A percentile compares a stretch with the other conserved stretches of the same genome.
phyloP scores from a whole-genome alignment of 1,140 invertebrate species.

The Platyscapa corneri region DNA sequence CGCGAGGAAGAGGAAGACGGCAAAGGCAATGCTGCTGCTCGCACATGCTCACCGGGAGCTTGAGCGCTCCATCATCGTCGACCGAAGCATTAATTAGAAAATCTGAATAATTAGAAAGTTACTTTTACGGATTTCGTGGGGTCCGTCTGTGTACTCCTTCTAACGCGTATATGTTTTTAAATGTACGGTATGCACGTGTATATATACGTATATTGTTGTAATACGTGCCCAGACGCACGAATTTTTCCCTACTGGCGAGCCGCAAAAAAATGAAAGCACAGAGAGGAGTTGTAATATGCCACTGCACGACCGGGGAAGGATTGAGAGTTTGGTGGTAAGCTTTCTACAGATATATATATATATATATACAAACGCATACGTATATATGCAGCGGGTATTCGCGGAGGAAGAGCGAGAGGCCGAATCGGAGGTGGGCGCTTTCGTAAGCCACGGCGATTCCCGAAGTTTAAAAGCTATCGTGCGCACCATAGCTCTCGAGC shows the following conservation, averaged over 20 bases:
- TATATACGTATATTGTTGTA: background rate
- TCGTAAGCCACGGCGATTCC: constrained; percentile 49
- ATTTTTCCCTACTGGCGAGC: constrained; percentile 26
- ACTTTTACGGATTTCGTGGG: constrained; percentile 61
- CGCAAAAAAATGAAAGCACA: background rate
- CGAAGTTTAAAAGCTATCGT: constrained; percentile 43
- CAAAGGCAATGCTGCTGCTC: constrained; percentile 51
- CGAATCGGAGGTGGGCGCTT: constrained; percentile 24
- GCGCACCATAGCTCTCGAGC: constrained; percentile 17
- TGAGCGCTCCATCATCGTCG: constrained; percentile 67
- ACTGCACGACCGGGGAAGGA: constrained; percentile 6
- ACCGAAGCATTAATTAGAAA: constrained; percentile 73
- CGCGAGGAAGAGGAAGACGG: constrained; percentile 52
- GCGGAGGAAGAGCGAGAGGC: background rate
- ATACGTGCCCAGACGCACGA: background rate
- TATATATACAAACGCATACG: too few species aligned
- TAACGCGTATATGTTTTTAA: background rate
- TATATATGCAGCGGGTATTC: background rate
- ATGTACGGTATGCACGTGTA: too few species aligned
- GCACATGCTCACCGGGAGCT: constrained; percentile 52
- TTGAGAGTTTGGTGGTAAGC: constrained; percentile 26
- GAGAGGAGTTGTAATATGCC: background rate
- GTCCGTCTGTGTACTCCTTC: background rate
- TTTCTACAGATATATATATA: background rate
- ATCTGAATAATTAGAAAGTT: constrained; percentile 74